Evolutionary conservation across 2,888 invertebrate species (phyloP), one percentile per base, ranked within the genome.

Genomic region (Mystacides longicornis): DNA sequence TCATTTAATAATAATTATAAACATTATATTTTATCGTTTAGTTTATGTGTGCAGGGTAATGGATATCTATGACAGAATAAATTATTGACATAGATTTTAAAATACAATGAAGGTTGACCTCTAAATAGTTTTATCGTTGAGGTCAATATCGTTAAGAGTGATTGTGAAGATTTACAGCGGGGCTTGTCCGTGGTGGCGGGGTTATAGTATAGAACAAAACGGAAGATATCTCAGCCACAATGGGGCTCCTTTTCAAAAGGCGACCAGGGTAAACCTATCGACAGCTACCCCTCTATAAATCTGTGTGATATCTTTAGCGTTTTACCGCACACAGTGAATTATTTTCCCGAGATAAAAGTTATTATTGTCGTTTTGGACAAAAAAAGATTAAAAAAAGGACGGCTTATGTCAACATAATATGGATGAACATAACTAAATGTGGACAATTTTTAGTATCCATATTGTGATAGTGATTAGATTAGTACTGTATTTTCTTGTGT

Each of bases 251-350:
- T 19, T n/a, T 23, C 49, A 49, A 53, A 48, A 37, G 33, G 54
- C 54, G 18, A 47, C 33, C 16, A 23, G 50, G 50, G 54, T 33
- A 23, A 48, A 55, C 45, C 56, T 53, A 53, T 56, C 53, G 56
- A 50, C 56, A 47, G 46, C 23, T 42, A 23, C 20, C 37, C 57
- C 54, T 27, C 54, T 16, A 57, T 57, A 57, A 57, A 57, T 57
- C 57, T 51, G 47, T 54, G 51, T 57, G 57, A 57, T 57, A 57
- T 54, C 57, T 57, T 51, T 19, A 51, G 46, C 46, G 27, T 31
- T 22, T 50, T 31, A n/a, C n/a, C n/a, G 23, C 31, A 33, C 31
- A 51, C 14, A 21, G 33, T 51, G 51, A 51, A 20, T 51, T 51
- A 51, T 51, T 49, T 19, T 16, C 37, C 14, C 3, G 16, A 37